Evolutionary conservation across 2,113 vertebrate species (phyloP).

Genomic region (Ia io): DNA sequence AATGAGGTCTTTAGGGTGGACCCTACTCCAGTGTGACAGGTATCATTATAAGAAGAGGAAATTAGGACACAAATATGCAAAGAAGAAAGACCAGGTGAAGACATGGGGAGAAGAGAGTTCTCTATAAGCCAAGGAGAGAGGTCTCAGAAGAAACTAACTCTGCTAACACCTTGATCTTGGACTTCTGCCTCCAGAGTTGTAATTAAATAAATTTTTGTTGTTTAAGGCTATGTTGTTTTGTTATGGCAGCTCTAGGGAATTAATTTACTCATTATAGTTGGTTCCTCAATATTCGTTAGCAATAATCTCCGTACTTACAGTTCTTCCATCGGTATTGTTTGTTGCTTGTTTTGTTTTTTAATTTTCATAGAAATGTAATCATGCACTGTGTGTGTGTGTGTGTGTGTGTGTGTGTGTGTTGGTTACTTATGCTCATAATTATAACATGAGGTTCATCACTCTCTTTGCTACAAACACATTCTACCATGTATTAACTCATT

Average conservation of each 20-base stretch:
- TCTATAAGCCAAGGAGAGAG: too few relatives aligned
- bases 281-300: background rate
- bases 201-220: background rate
- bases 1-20: background rate
- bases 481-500: background rate
- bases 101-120: too few relatives aligned
- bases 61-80: too few relatives aligned
- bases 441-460: background rate
- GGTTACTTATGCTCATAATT: background rate
- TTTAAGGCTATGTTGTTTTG: background rate
- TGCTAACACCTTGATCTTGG: too few relatives aligned
- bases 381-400: background rate
- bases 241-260: background rate
- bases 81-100: too few relatives aligned
- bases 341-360: background rate
- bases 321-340: background rate
- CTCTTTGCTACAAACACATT: conserved; percentile 14
- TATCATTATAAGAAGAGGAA: too few relatives aligned
- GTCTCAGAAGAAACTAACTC: too few relatives aligned
- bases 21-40: too few relatives aligned
- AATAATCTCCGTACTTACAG: background rate
- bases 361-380: background rate
- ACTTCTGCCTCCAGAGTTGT: too few relatives aligned
- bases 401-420: background rate
- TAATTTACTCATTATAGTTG: background rate